phyloP scores from a whole-genome alignment of 2,113 vertebrate genomes.

The Patagioenas fasciata region DNA sequence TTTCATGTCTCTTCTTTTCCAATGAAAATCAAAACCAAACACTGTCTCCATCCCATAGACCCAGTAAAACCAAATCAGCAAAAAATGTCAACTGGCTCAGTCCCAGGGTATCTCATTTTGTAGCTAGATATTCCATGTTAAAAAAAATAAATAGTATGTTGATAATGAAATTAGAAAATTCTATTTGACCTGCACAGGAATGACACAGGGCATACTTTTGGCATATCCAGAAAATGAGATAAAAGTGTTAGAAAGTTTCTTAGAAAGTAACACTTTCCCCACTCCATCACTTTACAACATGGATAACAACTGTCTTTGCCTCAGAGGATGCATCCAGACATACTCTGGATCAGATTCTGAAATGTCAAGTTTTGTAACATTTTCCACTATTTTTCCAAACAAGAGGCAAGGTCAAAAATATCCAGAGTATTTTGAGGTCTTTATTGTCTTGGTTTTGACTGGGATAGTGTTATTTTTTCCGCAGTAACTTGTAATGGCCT shows the following conservation, averaged over 20 bases:
- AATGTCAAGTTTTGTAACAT: background rate
- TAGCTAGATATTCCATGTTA: background rate
- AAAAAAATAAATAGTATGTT: background rate
- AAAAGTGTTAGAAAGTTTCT: background rate
- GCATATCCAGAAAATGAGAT: background rate
- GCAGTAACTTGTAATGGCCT: too few relatives aligned
- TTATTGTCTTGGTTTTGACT: too few relatives aligned
- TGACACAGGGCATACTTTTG: background rate
- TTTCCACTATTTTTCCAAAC: background rate
- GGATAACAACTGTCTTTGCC: background rate
- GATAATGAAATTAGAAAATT: background rate
- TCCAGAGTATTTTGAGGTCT: background rate
- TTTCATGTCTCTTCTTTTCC: background rate
- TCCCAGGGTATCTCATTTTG: background rate
- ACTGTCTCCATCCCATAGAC: background rate
- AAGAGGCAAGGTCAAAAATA: background rate
- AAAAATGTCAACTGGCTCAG: fast-evolving
- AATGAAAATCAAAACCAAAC: too few relatives aligned
- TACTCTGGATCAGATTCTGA: background rate
- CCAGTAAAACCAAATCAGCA: background rate
- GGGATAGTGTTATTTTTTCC: too few relatives aligned
- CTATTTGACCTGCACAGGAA: background rate
- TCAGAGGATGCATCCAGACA: background rate
- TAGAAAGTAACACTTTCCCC: background rate
- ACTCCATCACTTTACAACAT: background rate